These are phyloP conservation scores for Coreoperca whiteheadi DNA, from an alignment of 2,113 vertebrate species.

Conservation along the genomic window DNA sequence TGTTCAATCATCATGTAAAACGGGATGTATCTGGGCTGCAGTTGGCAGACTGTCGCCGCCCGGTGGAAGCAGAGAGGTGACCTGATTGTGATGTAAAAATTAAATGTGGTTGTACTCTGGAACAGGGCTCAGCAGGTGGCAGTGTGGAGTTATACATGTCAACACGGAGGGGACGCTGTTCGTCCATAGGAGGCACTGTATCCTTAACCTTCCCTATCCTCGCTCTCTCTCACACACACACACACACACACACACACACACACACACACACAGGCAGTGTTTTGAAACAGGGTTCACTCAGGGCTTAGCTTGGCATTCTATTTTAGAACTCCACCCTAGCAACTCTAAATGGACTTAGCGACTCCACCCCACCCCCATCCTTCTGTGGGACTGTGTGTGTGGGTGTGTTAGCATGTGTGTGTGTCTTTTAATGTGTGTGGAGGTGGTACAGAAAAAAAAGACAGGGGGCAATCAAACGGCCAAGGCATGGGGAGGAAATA, in stretches of 20 bases:
- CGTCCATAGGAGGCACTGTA: conserved; percentile 57
- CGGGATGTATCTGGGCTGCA: neutral
- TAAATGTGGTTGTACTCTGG: neutral
- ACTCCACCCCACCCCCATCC: conserved; percentile 53
- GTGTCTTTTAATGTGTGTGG: conserved; percentile 19
- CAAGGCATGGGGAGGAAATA: conserved; percentile 50
- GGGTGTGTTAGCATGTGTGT: neutral
- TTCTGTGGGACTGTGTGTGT: conserved; percentile 29
- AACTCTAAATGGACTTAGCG: conserved; percentile 60
- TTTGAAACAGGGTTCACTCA: conserved; percentile 68
- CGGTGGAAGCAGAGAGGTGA: conserved; percentile 37
- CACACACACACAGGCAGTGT: conserved; percentile 37
- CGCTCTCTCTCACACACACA: conserved; percentile 6
- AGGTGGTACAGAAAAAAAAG: conserved; percentile 26
- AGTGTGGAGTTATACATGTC: conserved; percentile 39
- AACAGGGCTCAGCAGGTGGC: conserved; percentile 51
- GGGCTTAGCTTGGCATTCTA: conserved; percentile 66
- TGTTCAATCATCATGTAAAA: neutral
- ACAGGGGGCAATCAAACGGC: conserved; percentile 23
- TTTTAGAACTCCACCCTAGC: conserved; percentile 72
- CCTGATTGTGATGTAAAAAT: neutral
- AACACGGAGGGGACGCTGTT: neutral
- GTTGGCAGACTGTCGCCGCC: neutral
- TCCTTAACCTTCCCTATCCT: conserved; percentile 11
- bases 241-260: conserved; percentile 1